A percentile compares a stretch with the other conserved stretches of the same genome.
Conservation (phyloP, 2,797 vertebrate species). For the Hydrocynus forskahlii region DNA sequence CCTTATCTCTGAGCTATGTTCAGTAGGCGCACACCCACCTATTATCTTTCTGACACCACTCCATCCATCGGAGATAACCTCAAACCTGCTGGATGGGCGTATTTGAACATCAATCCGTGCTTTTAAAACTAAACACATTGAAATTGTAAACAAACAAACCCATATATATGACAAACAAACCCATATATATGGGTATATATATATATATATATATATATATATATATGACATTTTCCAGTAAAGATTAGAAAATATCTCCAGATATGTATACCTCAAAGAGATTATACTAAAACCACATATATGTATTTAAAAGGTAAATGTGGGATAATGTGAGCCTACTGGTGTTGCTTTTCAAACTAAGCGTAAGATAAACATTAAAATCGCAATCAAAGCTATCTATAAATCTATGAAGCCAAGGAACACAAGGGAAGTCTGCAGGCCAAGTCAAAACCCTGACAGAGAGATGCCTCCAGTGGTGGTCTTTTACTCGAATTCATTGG, state of each 20-base stretch:
- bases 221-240: no score
- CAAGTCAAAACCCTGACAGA: conserved; percentile 12
- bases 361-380: not conserved
- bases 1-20: conserved; percentile 64
- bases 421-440: not conserved
- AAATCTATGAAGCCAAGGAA: no score
- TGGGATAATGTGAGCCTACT: not conserved
- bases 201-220: no score
- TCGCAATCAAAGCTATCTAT: not conserved
- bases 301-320: not conserved
- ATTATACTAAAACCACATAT: conserved; percentile 1
- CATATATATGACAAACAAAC: no score
- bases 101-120: conserved; percentile 62
- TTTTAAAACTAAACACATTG: no score
- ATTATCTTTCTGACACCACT: conserved; percentile 70
- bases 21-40: conserved; percentile 66
- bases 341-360: conserved; percentile 4
- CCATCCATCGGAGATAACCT: conserved; percentile 49
- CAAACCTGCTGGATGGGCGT: conserved; percentile 61
- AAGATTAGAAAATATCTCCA: not conserved
- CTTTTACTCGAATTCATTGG: conserved; percentile 44
- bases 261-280: not conserved
- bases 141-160: no score
- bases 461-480: conserved; percentile 30
- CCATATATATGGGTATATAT: no score